phyloP scores from a whole-genome alignment of 2,888 invertebrate genomes.

The Macrosoma leucophasiata region DNA sequence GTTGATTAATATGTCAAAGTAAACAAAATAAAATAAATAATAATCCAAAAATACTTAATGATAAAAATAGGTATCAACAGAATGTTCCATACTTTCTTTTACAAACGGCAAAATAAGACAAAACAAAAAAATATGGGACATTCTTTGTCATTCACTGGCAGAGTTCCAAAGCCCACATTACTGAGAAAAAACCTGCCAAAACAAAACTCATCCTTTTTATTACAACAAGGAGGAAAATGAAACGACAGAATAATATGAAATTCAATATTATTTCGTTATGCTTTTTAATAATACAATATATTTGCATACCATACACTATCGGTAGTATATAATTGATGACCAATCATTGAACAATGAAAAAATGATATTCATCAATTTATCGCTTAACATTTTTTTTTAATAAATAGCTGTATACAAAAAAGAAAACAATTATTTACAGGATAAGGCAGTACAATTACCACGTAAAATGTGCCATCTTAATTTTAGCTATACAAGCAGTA shows the following conservation, averaged over 20 bases:
- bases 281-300: slow-evolving; percentile 75
- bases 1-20: too few species aligned
- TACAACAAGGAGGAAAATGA: slow-evolving; percentile 49
- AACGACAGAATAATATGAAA: slow-evolving; percentile 67
- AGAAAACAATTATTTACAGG: slow-evolving; percentile 75
- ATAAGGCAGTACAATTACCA: slow-evolving; percentile 73
- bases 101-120: too few species aligned
- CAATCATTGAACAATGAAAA: slow-evolving; percentile 73
- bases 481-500: slow-evolving; percentile 73
- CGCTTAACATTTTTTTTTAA: slow-evolving; percentile 73
- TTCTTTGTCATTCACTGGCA: too few species aligned
- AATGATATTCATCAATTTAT: slow-evolving; percentile 70
- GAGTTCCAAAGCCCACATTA: too few species aligned
- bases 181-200: too few species aligned
- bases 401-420: slow-evolving; percentile 77
- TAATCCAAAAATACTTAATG: too few species aligned
- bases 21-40: too few species aligned
- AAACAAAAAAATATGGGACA: too few species aligned
- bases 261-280: slow-evolving; percentile 76
- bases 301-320: slow-evolving; percentile 73
- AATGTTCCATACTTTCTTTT: too few species aligned
- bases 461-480: slow-evolving; percentile 69
- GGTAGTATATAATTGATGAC: slow-evolving; percentile 73
- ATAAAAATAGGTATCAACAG: too few species aligned
- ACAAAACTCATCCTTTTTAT: too few species aligned